Percentiles rank a stretch among this genome's conserved stretches.
Conservation (phyloP, 2,113 vertebrate genomes). For the Oreocharis arfaki region DNA sequence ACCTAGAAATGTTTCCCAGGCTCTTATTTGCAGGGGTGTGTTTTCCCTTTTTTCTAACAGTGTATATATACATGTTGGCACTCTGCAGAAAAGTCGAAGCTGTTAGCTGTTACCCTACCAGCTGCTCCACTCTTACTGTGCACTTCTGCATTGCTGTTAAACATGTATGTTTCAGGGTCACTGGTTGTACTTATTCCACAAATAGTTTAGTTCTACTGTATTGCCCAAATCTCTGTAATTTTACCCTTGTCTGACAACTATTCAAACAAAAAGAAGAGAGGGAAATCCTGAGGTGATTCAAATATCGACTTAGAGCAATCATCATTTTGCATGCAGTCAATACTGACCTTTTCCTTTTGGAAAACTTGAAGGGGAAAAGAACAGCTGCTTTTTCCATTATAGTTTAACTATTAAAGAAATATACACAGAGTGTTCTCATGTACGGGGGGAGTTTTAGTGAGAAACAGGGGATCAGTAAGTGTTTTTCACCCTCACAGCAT, state of each 20-base stretch:
- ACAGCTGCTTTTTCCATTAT: background rate
- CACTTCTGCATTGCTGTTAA: background rate
- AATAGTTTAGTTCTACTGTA: background rate
- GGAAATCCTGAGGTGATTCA: conserved; percentile 37
- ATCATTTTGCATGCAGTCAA: background rate
- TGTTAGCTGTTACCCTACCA: background rate
- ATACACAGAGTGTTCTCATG: background rate
- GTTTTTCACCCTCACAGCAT: background rate
- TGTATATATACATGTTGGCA: background rate
- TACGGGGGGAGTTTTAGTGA: background rate
- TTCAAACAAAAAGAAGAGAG: conserved; percentile 12
- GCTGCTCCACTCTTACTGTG: background rate
- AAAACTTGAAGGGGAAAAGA: background rate
- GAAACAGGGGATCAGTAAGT: background rate
- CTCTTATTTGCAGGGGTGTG: background rate
- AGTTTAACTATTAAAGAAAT: background rate
- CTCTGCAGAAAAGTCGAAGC: background rate
- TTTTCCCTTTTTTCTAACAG: background rate
- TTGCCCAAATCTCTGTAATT: background rate
- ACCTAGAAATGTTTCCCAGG: background rate
- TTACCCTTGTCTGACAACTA: background rate
- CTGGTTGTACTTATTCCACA: background rate
- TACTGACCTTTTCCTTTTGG: conserved; percentile 41
- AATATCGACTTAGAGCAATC: conserved; percentile 27
- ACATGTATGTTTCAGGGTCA: background rate